A percentile compares a stretch with the other conserved stretches of the same genome.
phyloP scores from a whole-genome alignment of 2,113 vertebrate genomes.

The Menidia beryllina region DNA sequence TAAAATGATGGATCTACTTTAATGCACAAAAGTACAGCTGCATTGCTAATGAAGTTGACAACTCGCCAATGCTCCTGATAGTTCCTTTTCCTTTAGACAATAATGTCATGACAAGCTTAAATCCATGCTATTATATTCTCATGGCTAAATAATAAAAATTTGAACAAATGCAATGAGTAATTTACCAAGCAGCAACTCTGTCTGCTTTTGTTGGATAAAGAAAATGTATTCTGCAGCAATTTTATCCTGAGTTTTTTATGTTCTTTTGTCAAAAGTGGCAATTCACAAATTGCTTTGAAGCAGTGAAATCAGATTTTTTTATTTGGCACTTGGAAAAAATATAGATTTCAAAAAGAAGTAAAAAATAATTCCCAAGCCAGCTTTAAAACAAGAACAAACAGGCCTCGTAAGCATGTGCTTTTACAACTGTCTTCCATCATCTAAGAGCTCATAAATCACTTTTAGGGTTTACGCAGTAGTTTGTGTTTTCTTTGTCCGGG shows the following conservation, averaged over 20 bases:
- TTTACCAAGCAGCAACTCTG: not conserved
- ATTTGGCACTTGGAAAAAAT: not conserved
- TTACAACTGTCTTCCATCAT: not conserved
- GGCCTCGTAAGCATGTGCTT: not conserved
- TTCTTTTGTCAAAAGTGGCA: conserved; percentile 1
- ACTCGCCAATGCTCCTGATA: conserved; percentile 47
- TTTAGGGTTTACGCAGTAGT: too few species aligned
- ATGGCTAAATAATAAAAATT: conserved; percentile 3
- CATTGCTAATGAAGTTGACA: conserved; percentile 64
- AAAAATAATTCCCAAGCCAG: too few species aligned
- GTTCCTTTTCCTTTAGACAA: conserved; percentile 44
- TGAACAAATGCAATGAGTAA: not conserved
- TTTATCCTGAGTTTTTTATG: not conserved
- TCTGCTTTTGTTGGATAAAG: not conserved
- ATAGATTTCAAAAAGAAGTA: too few species aligned
- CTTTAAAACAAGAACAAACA: not conserved
- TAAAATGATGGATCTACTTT: conserved; percentile 44
- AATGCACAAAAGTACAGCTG: conserved; percentile 51
- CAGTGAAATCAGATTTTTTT: not conserved
- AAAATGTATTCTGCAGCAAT: not conserved
- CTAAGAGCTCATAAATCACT: not conserved
- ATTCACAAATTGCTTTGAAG: not conserved
- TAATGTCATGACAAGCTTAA: conserved; percentile 47
- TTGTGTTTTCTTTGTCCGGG: not conserved
- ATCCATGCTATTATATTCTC: conserved; percentile 33